phyloP scores from a whole-genome alignment of 1,140 invertebrate species.

The Maconellicoccus hirsutus region DNA sequence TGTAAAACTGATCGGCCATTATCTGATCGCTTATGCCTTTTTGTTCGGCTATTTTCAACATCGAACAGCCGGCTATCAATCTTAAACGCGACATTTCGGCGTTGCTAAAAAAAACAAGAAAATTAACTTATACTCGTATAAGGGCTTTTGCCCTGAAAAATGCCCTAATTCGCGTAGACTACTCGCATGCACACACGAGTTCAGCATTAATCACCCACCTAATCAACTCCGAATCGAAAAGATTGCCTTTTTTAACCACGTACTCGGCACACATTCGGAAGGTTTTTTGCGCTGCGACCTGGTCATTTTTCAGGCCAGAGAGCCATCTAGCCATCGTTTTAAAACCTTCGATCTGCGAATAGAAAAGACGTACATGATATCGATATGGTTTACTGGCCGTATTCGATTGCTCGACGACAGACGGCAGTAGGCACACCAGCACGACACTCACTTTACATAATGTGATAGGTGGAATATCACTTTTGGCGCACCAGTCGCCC shows the following conservation, averaged over 20 bases:
- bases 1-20: constrained; percentile 87
- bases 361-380: too few relatives aligned
- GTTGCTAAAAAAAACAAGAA: constrained; percentile 43
- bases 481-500: constrained; percentile 74
- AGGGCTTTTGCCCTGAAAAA: too few relatives aligned
- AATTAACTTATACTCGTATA: too few relatives aligned
- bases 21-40: constrained; percentile 91
- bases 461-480: constrained; percentile 79
- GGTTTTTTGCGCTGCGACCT: constrained; percentile 82
- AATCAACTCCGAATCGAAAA: constrained; percentile 45
- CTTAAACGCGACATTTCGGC: constrained; percentile 88
- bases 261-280: constrained; percentile 84
- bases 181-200: too few relatives aligned
- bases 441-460: constrained; percentile 59
- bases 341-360: constrained; percentile 70
- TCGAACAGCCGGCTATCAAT: constrained; percentile 80
- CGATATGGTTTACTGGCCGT: too few relatives aligned
- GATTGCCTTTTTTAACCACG: constrained; percentile 76
- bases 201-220: constrained; percentile 37
- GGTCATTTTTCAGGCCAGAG: constrained; percentile 76
- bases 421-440: too few relatives aligned
- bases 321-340: constrained; percentile 95
- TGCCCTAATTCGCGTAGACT: too few relatives aligned
- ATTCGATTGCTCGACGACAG: too few relatives aligned
- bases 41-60: constrained; percentile 93